Evolutionary conservation across 2,888 invertebrate species (phyloP).

Genomic region (Oeneis ivallda): DNA sequence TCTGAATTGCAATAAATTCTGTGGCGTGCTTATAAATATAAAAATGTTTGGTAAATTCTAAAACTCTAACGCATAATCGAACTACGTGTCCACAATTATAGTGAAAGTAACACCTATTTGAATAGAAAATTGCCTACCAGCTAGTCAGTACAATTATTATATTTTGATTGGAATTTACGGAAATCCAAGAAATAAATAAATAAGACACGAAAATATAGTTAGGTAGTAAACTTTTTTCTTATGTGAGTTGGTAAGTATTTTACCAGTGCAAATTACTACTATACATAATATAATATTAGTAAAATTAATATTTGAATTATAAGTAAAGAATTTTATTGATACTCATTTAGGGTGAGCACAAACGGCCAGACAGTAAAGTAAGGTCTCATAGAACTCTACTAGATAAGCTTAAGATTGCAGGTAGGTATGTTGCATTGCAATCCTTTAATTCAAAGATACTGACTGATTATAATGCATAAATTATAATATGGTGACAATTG

Average conservation of each 20-base stretch:
- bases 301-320: background rate
- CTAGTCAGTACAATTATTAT: constrained; percentile 52
- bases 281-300: background rate
- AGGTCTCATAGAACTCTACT: too few relatives aligned
- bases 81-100: constrained; percentile 51
- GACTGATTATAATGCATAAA: too few relatives aligned
- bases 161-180: constrained; percentile 26
- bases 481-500: too few relatives aligned
- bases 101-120: constrained; percentile 49
- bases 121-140: constrained; percentile 55
- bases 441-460: too few relatives aligned
- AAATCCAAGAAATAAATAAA: constrained; percentile 6
- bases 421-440: too few relatives aligned
- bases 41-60: constrained; percentile 54
- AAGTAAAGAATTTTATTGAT: background rate
- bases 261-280: constrained; percentile 10
- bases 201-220: constrained; percentile 1
- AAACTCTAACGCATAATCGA: constrained; percentile 32
- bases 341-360: constrained; percentile 1
- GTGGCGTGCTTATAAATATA: constrained; percentile 59
- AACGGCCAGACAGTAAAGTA: background rate
- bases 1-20: constrained; percentile 60
- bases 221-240: background rate
- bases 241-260: background rate
- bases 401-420: too few relatives aligned